These are phyloP conservation scores for Pentalonia nigronervosa DNA, from an alignment of 1,140 invertebrate species.

Conservation along the genomic window DNA sequence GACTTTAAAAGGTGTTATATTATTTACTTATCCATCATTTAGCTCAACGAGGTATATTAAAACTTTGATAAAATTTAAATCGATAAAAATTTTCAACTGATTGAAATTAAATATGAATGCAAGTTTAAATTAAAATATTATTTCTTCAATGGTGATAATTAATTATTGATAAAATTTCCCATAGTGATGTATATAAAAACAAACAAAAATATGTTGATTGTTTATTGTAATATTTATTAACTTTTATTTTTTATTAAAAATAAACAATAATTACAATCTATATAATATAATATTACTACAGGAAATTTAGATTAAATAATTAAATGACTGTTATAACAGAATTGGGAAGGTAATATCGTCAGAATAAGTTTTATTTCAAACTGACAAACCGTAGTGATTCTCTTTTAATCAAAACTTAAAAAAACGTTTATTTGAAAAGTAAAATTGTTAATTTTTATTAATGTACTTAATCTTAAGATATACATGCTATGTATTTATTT, in stretches of 20 bases:
- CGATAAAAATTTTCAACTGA: neutral
- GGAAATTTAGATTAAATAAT: no score
- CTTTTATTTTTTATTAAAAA: neutral
- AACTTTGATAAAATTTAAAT: neutral
- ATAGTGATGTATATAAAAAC: neutral
- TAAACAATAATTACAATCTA: no score
- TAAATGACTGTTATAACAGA: no score
- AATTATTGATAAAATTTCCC: neutral
- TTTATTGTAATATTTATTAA: neutral
- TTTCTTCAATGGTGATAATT: neutral
- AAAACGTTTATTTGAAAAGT: neutral
- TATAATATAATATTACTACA: no score
- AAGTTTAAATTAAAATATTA: neutral
- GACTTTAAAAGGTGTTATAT: neutral
- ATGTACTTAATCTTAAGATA: neutral
- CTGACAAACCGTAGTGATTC: neutral
- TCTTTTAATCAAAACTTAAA: neutral
- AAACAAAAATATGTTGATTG: neutral
- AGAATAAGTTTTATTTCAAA: neutral
- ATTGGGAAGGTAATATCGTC: no score
- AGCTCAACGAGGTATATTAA: neutral
- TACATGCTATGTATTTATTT: neutral
- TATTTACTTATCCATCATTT: neutral
- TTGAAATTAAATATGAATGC: neutral
- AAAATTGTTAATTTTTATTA: neutral